Percentiles rank a stretch among this genome's conserved stretches.
Conservation (phyloP, 2,888 invertebrate genomes). For the Malacosoma neustria region DNA sequence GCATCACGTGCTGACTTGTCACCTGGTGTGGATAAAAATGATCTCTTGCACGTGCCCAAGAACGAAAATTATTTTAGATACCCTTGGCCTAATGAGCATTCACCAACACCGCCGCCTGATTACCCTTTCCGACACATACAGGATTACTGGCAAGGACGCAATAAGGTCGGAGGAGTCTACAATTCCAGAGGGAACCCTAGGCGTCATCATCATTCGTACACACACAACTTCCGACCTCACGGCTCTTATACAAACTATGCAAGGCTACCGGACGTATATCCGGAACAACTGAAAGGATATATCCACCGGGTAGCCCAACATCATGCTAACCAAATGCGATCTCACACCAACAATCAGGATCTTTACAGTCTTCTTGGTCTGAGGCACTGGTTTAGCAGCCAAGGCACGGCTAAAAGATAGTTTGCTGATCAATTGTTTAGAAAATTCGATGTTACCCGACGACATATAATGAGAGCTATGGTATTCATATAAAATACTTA, state of each 20-base stretch:
- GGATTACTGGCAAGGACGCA: conserved; percentile 62
- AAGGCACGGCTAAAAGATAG: conserved; percentile 67
- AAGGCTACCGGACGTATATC: conserved; percentile 34
- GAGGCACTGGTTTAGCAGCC: conserved; percentile 66
- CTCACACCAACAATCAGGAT: conserved; percentile 48
- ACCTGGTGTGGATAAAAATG: conserved; percentile 19
- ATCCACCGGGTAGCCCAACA: conserved; percentile 40
- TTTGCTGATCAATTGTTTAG: conserved; percentile 30
- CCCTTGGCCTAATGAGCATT: conserved; percentile 56
- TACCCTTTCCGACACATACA: conserved; percentile 63
- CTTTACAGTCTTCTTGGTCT: conserved; percentile 62
- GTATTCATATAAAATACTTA: too few relatives aligned
- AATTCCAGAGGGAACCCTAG: conserved; percentile 56
- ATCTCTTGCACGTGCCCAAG: conserved; percentile 17
- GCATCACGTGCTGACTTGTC: conserved; percentile 15
- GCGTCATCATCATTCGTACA: conserved; percentile 61
- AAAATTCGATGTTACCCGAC: conserved; percentile 72
- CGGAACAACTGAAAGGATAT: conserved; percentile 39
- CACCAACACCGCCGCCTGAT: conserved; percentile 47
- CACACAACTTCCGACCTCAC: conserved; percentile 49
- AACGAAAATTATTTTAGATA: conserved; percentile 49
- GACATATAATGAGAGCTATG: conserved; percentile 70
- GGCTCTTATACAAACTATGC: conserved; percentile 32
- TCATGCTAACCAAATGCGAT: conserved; percentile 35
- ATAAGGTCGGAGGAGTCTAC: conserved; percentile 53